Base-by-base conservation (phyloP, 2,888 invertebrate genomes). In the Rhamphomyia laevipes region DNA sequence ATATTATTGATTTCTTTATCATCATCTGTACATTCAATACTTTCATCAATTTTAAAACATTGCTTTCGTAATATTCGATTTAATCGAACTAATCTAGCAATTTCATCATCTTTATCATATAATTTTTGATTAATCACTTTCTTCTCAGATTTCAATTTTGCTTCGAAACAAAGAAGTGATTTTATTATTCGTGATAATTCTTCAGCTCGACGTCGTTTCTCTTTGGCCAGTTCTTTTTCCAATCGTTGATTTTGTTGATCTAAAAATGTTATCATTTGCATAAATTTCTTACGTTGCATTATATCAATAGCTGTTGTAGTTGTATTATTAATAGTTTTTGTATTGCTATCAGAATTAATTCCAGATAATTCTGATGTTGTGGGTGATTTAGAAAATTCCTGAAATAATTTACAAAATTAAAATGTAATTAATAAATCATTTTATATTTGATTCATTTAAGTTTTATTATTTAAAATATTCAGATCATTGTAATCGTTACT, bases 141-240 rank as follows among this genome's bases (percentile, higher is more conserved):
- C 62, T 70, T 69, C 54, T 70, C 70, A 40, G 57, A 61, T 55
- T 67, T 68, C 11, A 70, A 57, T 50, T 70, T 70, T 31, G 69
- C 61, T 53, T 70, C 70, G 54, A 70, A 68, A 43, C 63, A 64
- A 13, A 70, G 52, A 40, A 70, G 56, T 21, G 70, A 69, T 51
- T 70, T 70, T 33, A 68, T 64, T n/a, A 70, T 65, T 52, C 63
- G 63, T 41, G 68, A 63, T 41, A 70, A 55, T 52, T 70, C 70
- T 49, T 67, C 68, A 45, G 60, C 62, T 45, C 69, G 67, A 1
- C 66, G 63, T 11, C 63, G 61, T 49, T 67, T 68, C 54, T 70
- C 70, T 53, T 63, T 66, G 56, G 65, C 63, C 53, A 70, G 51
- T 47, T 70, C 70, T 17, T 63, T 62, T 49, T 67, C 64, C 45